Conservation (phyloP, 2,888 invertebrate genomes). For the Julus scanicus region DNA sequence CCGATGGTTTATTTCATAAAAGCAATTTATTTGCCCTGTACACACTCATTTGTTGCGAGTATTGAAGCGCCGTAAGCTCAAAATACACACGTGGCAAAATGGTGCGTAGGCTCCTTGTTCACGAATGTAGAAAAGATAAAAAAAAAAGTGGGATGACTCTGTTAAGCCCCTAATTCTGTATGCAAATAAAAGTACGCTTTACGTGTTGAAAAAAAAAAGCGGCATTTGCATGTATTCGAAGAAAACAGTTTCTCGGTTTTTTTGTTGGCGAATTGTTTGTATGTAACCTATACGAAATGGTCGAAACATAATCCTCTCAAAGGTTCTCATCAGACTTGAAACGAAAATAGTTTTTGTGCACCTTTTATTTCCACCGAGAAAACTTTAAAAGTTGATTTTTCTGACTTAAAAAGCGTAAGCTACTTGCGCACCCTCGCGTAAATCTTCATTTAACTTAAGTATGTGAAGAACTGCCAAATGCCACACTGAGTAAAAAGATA, state of each 20-base stretch:
- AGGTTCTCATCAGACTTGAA: conserved; percentile 21
- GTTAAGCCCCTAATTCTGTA: conserved; percentile 42
- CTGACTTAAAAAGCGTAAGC: conserved; percentile 16
- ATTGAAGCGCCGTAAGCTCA: conserved; percentile 16
- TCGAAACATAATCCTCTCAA: conserved; percentile 36
- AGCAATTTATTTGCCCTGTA: conserved; percentile 34
- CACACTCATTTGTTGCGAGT: conserved; percentile 30
- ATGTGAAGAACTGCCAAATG: background rate
- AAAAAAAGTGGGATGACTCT: conserved; percentile 38
- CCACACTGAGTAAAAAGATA: background rate
- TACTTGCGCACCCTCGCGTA: background rate
- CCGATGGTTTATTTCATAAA: conserved; percentile 39
- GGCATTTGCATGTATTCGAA: conserved; percentile 15
- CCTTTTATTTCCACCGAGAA: background rate
- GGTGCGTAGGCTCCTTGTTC: conserved; percentile 29
- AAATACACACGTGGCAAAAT: conserved; percentile 29
- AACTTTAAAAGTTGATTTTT: conserved; percentile 38
- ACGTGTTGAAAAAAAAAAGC: background rate
- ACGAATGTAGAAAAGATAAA: background rate
- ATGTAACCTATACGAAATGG: conserved; percentile 38
- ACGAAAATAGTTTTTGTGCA: conserved; percentile 2
- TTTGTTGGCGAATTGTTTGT: conserved; percentile 15
- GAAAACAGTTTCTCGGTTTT: conserved; percentile 26
- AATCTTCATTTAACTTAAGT: conserved; percentile 36
- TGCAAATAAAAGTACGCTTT: conserved; percentile 32